Evolutionary conservation across 2,888 invertebrate species (phyloP), one percentile per base, ranked within the genome.

Genomic region (Melieria omissa): DNA sequence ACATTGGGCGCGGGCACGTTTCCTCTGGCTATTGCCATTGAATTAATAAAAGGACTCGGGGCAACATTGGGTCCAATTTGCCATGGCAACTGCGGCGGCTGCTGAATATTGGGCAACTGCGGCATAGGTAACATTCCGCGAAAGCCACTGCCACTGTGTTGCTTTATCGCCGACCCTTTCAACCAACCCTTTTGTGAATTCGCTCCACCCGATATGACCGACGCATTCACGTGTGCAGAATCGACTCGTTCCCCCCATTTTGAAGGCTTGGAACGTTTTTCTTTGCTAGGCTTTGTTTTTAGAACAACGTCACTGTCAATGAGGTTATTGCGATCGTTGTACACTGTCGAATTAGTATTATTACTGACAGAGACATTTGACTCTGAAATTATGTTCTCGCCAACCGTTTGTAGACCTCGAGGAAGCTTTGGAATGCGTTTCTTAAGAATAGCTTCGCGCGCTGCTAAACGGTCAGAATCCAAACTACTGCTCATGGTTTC

Each of bases 381-480:
- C 14, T 55, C 4, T 7, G 60, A 49, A 12, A 45, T 46, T 14
- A n/a, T 45, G 8, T 46, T 63, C 16, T 81, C 83, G 54, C 46
- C 16, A 16, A 47, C 65, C 41, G 45, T 52, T 5, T 65, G 63
- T 10, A 70, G 60, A 44, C 72, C 71, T 5, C 47, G 7, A 62
- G 57, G 45, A 72, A 86, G 72, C 6, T 88, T 89, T 0, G 89
- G 89, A 72, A 88, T 89, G n/a, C 85, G 77, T 72, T 84, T 86
- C 64, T 83, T 81, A 1, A 84, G 74, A 46, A 85, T 79, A 5
- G 85, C 83, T 14, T 88, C 87, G 74, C 89, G 88, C 49, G 88
- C 86, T 42, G 88, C 88, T 73, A 87, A 86, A 4, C 84, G 77
- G 29, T 83, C 83, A 4, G 75, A 70, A 1, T 78, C 76, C 64